Percentiles rank a stretch among this genome's conserved stretches.
phyloP scores from a whole-genome alignment of 1,140 invertebrate genomes.

The Sminthurides bifidus region DNA sequence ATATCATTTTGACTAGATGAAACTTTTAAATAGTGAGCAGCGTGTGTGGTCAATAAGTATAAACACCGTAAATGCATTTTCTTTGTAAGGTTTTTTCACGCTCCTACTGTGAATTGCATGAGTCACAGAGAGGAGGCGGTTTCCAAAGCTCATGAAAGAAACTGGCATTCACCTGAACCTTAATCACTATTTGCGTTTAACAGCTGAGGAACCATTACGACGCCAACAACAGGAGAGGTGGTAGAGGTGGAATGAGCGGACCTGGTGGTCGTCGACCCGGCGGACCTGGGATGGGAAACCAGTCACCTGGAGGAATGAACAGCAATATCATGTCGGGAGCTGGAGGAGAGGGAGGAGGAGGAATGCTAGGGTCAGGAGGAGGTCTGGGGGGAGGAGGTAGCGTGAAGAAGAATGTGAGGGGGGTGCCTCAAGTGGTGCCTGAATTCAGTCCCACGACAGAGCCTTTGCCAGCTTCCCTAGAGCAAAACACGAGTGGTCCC shows the following conservation, averaged over 20 bases:
- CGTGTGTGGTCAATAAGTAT: no score
- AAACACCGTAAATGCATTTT: no score
- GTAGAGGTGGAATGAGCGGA: constrained; percentile 41
- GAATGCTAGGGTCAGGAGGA: constrained; percentile 15
- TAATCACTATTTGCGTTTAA: no score
- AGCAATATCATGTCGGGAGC: constrained; percentile 10
- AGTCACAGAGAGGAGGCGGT: no score
- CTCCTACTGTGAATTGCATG: no score
- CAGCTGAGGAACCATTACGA: constrained; percentile 32
- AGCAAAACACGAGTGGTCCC: constrained; percentile 1
- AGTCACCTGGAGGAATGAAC: background rate
- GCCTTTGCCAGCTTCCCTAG: constrained; percentile 17
- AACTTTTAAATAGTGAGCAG: no score
- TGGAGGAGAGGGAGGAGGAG: background rate
- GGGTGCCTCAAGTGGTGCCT: constrained; percentile 35
- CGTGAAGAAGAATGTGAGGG: constrained; percentile 32
- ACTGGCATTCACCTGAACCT: no score
- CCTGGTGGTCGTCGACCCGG: background rate
- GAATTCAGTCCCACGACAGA: constrained; percentile 33
- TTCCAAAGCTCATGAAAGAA: no score
- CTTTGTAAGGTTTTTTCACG: no score
- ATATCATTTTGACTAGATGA: no score
- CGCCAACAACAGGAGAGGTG: constrained; percentile 43
- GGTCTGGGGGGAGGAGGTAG: constrained; percentile 30
- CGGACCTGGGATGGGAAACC: constrained; percentile 4